phyloP scores from a whole-genome alignment of 2,797 vertebrate genomes.

The Cyclura pinguis region DNA sequence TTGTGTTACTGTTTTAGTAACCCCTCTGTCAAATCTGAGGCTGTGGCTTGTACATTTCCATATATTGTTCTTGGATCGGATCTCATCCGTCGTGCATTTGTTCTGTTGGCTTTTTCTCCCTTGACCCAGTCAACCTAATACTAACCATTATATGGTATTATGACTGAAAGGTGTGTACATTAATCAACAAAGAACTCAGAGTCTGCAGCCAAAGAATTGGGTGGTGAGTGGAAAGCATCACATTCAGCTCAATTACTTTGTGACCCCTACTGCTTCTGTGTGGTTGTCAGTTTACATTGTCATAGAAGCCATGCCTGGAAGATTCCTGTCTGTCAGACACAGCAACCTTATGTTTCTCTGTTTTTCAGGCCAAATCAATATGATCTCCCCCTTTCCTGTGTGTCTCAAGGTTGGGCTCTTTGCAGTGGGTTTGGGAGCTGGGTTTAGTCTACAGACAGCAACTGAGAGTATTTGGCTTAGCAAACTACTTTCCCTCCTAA shows the following conservation, averaged over 20 bases:
- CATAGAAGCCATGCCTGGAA: neutral
- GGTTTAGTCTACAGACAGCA: too few relatives aligned
- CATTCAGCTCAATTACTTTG: neutral
- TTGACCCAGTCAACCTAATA: slow-evolving; percentile 30
- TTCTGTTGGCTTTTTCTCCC: slow-evolving; percentile 19
- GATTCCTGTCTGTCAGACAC: neutral
- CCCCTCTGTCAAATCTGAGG: slow-evolving; percentile 12
- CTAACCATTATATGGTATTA: slow-evolving; percentile 4
- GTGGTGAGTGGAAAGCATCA: neutral
- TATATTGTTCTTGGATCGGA: slow-evolving; percentile 22
- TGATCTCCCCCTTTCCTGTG: too few relatives aligned
- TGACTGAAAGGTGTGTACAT: slow-evolving; percentile 31
- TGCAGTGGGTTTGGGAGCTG: too few relatives aligned
- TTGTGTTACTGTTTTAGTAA: slow-evolving; percentile 40
- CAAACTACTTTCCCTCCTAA: too few relatives aligned
- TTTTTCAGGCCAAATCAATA: too few relatives aligned
- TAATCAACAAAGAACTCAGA: slow-evolving; percentile 24
- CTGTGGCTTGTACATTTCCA: slow-evolving; percentile 28
- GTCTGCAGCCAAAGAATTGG: neutral
- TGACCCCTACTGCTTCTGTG: too few relatives aligned
- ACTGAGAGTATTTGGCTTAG: too few relatives aligned
- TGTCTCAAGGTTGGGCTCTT: too few relatives aligned
- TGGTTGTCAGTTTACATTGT: neutral
- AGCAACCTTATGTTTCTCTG: neutral
- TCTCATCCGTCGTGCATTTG: neutral